Base-by-base conservation (phyloP, 2,888 invertebrate species). In the Crematogaster levior region DNA sequence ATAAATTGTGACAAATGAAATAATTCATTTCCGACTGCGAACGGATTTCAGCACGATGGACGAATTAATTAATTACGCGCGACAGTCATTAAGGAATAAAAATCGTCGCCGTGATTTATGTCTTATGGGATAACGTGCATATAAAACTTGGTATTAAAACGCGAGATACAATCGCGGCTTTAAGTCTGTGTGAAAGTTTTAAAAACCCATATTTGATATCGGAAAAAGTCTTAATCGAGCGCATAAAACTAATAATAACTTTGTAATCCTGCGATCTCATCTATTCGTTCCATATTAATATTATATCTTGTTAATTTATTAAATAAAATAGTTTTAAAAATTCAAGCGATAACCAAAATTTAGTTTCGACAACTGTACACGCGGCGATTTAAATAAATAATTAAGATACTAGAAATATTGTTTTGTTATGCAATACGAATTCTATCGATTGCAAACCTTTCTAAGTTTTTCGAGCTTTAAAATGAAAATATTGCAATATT, bases 1-100 rank as follows among this genome's bases (percentile, higher is more conserved):
- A 77, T 68, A 68, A 79, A 43, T 34, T 68, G 56, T 53, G 43
- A 79, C 68, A 68, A 68, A 79, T 43, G n/a, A 24, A 56, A 79
- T 68, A 68, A 79, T 66, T 43, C 43, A 79, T 79, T 27, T 68
- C n/a, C 34, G 24, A 56, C 21, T 40, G 51, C n/a, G 5, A 40
- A 15, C 51, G 48, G 37, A 37, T 12, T 37, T 51, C 24, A 34
- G 51, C n/a, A 9, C 37, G 9, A 72, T 56, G 72, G n/a, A 30
- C 27, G 43, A 65, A 75, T 53, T 65, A 68, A 77, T 77, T 68
- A 77, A 68, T 79, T 56, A 43, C n/a, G 43, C 30, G 40, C 65
- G 27, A 75, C 12, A 37, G 34, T 53, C 27, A 66, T 75, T 37
- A 40, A 63, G 40, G 6, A 56, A 68, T 40, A 56, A 77, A 46